Conservation (phyloP, 30 jellyfish, hydroid and myxozoan species). For the Phacellophora camtschatica region DNA sequence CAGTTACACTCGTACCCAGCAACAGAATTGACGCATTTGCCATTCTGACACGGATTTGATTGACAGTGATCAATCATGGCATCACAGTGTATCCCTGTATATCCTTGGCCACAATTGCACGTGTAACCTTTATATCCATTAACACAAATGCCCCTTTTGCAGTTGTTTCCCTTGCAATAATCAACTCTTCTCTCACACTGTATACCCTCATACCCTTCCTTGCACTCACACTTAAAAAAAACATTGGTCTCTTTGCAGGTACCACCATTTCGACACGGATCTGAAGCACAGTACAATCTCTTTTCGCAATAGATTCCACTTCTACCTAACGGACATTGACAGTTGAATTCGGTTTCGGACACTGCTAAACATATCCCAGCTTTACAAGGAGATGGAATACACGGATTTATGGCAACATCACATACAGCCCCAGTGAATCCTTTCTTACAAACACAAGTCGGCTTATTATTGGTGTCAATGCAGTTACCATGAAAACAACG, state of each 20-base stretch:
- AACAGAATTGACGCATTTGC: background rate
- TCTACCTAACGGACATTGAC: conserved; percentile 45
- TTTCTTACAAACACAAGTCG: conserved; percentile 29
- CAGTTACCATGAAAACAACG: conserved; percentile 63
- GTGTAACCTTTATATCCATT: conserved; percentile 5
- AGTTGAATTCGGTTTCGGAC: conserved; percentile 44
- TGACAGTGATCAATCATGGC: conserved; percentile 2
- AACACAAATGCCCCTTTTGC: conserved; percentile 25
- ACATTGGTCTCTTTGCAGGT: conserved; percentile 23
- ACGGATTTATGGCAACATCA: conserved; percentile 48
- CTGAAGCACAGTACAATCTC: conserved; percentile 25
- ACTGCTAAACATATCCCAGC: conserved; percentile 43
- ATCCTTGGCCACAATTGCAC: conserved; percentile 31
- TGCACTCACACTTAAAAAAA: conserved; percentile 17
- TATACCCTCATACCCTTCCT: conserved; percentile 16
- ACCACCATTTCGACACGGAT: conserved; percentile 52
- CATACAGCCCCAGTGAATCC: conserved; percentile 61
- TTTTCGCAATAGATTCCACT: conserved; percentile 52
- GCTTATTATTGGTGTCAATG: conserved; percentile 14
- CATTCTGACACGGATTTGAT: conserved; percentile 47
- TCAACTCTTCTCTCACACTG: conserved; percentile 16
- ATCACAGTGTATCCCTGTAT: conserved; percentile 35
- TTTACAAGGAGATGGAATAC: conserved; percentile 45
- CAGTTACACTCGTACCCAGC: conserved; percentile 21
- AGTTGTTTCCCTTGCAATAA: conserved; percentile 2